These are phyloP conservation scores for Hirtodrosophila duncani DNA, from an alignment of 2,888 invertebrate genomes.

Conservation along the genomic window DNA sequence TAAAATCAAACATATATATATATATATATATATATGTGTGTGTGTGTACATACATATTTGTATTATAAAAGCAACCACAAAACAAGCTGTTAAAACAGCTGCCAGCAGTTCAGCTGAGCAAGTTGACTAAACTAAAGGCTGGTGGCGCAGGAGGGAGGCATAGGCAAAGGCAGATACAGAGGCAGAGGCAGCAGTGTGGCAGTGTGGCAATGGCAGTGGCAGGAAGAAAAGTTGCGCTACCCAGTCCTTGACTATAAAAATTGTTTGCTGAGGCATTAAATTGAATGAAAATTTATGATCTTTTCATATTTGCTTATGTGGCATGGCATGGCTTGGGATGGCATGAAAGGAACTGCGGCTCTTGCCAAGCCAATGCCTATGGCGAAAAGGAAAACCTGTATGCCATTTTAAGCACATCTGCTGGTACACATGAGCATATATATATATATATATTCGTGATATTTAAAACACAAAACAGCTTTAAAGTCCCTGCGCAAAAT, in stretches of 20 bases:
- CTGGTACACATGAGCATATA: slow-evolving; percentile 3
- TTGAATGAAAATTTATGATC: slow-evolving; percentile 78
- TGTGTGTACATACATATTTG: slow-evolving; percentile 17
- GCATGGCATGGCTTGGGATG: slow-evolving; percentile 10
- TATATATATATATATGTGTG: neutral
- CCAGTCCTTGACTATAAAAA: slow-evolving; percentile 65
- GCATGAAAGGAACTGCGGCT: slow-evolving; percentile 46
- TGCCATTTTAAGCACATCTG: slow-evolving; percentile 5
- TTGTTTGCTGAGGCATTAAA: slow-evolving; percentile 78
- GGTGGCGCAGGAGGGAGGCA: neutral
- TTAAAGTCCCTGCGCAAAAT: slow-evolving; percentile 48
- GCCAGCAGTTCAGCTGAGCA: slow-evolving; percentile 26
- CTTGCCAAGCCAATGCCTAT: no score
- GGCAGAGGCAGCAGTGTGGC: slow-evolving; percentile 1
- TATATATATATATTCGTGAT: slow-evolving; percentile 2
- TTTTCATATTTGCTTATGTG: slow-evolving; percentile 74
- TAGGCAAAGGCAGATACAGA: no score
- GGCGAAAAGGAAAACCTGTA: slow-evolving; percentile 30
- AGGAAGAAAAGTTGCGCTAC: slow-evolving; percentile 1
- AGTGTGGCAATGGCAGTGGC: neutral
- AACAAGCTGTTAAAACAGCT: slow-evolving; percentile 58
- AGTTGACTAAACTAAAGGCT: slow-evolving; percentile 24
- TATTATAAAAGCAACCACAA: slow-evolving; percentile 37
- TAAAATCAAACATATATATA: slow-evolving; percentile 18
- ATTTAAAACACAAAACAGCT: slow-evolving; percentile 27